phyloP scores from a whole-genome alignment of 2,888 invertebrate species.

The Drosophila paracracens region DNA sequence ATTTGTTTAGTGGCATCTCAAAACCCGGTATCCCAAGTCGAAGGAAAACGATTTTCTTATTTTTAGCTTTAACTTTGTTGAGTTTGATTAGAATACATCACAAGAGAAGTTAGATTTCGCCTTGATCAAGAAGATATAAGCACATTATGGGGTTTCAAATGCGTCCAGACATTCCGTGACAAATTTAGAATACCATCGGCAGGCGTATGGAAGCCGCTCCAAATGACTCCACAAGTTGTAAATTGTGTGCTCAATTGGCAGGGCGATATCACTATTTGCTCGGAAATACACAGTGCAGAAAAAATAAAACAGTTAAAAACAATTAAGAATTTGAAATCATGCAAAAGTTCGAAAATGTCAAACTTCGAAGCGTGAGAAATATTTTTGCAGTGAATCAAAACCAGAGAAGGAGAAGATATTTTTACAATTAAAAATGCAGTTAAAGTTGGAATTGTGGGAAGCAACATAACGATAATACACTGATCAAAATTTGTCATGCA shows the following conservation, averaged over 20 bases:
- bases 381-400: slow-evolving; percentile 79
- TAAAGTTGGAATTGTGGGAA: slow-evolving; percentile 69
- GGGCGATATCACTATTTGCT: slow-evolving; percentile 32
- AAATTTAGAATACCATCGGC: not conserved
- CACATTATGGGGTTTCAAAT: not conserved
- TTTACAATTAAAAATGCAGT: slow-evolving; percentile 75
- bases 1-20: not conserved
- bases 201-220: not conserved
- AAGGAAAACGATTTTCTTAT: not conserved
- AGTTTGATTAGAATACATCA: not conserved
- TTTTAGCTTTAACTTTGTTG: not conserved
- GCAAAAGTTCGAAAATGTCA: slow-evolving; percentile 85
- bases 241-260: slow-evolving; percentile 57
- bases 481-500: slow-evolving; percentile 12
- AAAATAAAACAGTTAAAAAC: slow-evolving; percentile 78
- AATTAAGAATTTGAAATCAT: slow-evolving; percentile 83
- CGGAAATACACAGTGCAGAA: slow-evolving; percentile 30
- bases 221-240: slow-evolving; percentile 26
- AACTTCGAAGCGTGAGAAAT: slow-evolving; percentile 84
- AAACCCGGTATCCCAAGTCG: not conserved
- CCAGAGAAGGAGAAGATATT: slow-evolving; percentile 74
- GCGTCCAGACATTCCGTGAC: not conserved
- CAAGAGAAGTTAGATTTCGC: not conserved
- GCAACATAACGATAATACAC: slow-evolving; percentile 37
- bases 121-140: not conserved